Percentiles rank a stretch among this genome's conserved stretches.
These are phyloP conservation scores for Lycaon pictus DNA, from an alignment of 2,113 vertebrate species.

Conservation along the genomic window DNA sequence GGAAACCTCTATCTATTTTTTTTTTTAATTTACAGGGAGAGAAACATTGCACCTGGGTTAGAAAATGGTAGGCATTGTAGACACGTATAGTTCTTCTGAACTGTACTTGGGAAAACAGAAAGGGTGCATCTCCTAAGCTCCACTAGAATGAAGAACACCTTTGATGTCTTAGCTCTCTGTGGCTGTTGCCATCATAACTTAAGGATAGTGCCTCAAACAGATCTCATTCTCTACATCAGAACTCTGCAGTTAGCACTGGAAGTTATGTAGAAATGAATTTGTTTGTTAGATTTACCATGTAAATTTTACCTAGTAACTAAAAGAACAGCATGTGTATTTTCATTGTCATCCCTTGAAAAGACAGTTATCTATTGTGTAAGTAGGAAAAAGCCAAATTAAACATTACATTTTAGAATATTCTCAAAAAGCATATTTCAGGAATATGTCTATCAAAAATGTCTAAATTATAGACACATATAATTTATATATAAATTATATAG, in stretches of 20 bases:
- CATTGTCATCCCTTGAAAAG: background rate
- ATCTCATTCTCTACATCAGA: background rate
- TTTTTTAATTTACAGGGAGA: background rate
- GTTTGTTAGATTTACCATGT: background rate
- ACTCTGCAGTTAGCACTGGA: background rate
- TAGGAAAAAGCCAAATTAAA: background rate
- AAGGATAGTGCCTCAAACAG: background rate
- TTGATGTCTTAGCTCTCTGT: background rate
- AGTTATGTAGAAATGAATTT: background rate
- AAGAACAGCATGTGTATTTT: background rate
- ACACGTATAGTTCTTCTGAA: background rate
- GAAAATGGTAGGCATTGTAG: background rate
- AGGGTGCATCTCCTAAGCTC: background rate
- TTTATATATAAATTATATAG: too few species aligned
- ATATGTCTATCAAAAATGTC: background rate
- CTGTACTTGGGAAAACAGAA: background rate
- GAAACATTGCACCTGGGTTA: background rate
- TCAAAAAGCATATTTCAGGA: conserved; percentile 8
- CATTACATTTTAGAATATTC: background rate
- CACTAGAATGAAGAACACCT: too few species aligned
- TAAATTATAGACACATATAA: background rate
- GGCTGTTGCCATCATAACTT: background rate
- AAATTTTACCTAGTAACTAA: background rate
- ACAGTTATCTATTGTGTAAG: background rate
- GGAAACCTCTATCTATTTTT: background rate